phyloP scores from a whole-genome alignment of 2,797 vertebrate species.

The Syndactyla subalaris region DNA sequence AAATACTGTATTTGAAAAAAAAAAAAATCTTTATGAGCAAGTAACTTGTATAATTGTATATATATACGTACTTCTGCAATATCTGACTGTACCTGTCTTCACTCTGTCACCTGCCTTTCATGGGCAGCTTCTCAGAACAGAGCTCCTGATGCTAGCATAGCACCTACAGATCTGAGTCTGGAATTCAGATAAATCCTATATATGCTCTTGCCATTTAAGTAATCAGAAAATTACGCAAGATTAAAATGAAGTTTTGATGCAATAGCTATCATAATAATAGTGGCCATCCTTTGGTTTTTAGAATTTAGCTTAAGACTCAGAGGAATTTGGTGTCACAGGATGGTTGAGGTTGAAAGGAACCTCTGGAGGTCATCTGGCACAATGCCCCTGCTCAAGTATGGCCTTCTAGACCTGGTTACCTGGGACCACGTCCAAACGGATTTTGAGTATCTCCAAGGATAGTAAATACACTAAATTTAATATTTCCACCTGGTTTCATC shows the following conservation, averaged over 20 bases:
- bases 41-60: background rate
- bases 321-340: background rate
- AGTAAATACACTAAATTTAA: background rate
- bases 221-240: background rate
- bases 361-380: background rate
- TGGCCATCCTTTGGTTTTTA: background rate
- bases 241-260: background rate
- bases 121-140: background rate
- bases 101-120: background rate
- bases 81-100: background rate
- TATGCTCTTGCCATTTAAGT: background rate
- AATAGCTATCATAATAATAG: background rate
- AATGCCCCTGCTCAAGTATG: background rate
- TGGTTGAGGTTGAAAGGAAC: background rate
- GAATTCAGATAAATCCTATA: background rate
- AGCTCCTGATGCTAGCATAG: background rate
- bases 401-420: fast-evolving
- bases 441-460: background rate
- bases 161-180: background rate
- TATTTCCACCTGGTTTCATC: background rate
- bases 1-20: background rate
- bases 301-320: background rate
- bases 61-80: background rate
- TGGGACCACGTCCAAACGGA: too few relatives aligned
- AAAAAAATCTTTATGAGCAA: background rate